These are phyloP conservation scores for Eidolon helvum DNA, from an alignment of 2,113 vertebrate genomes.

Conservation along the genomic window DNA sequence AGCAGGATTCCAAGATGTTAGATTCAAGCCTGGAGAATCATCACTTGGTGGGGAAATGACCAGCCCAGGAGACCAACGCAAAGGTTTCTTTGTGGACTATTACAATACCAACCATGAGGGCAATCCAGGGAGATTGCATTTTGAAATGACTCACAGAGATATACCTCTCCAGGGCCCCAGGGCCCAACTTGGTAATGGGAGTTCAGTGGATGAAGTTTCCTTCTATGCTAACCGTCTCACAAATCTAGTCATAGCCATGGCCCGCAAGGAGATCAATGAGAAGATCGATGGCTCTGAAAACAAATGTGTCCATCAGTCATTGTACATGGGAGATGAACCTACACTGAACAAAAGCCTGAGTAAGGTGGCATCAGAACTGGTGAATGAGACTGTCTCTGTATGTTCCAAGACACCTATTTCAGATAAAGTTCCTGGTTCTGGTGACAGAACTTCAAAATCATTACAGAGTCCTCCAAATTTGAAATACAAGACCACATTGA, in stretches of 20 bases:
- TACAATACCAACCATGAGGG: conserved; percentile 22
- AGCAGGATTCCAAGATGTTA: conserved; percentile 44
- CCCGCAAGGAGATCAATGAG: conserved; percentile 76
- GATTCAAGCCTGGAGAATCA: conserved; percentile 61
- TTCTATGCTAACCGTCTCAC: conserved; percentile 76
- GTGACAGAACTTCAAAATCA: neutral
- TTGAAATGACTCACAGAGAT: conserved; percentile 64
- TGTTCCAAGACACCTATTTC: neutral
- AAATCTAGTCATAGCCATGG: conserved; percentile 75
- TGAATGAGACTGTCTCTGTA: conserved; percentile 24
- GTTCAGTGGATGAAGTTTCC: conserved; percentile 69
- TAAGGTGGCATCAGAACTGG: conserved; percentile 53
- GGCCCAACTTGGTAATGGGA: neutral
- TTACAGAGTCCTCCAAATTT: neutral
- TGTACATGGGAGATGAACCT: conserved; percentile 65
- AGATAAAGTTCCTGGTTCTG: conserved; percentile 50
- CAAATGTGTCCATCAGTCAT: conserved; percentile 64
- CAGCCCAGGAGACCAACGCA: neutral
- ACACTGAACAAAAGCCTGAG: conserved; percentile 56
- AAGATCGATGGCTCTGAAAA: conserved; percentile 64
- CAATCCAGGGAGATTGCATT: conserved; percentile 59
- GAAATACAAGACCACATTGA: conserved; percentile 63
- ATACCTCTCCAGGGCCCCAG: neutral
- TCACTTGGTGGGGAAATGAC: neutral
- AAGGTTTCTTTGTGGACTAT: conserved; percentile 54